phyloP scores from a whole-genome alignment of 2,797 vertebrate genomes.

The Lagocephalus sceleratus region DNA sequence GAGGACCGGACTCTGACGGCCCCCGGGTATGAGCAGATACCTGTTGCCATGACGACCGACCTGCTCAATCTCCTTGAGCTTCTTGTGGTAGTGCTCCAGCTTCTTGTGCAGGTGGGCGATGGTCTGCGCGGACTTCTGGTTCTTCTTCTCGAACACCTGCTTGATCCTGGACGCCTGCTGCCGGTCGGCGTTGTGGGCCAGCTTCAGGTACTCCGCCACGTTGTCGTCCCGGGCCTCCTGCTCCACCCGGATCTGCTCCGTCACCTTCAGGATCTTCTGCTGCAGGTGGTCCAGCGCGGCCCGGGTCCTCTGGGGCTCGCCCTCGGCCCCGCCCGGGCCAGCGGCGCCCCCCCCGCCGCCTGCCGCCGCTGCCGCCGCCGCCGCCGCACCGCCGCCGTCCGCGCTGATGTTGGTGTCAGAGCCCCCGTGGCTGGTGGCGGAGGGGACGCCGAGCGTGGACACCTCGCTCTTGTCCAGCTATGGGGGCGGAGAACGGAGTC shows the following conservation, averaged over 20 bases:
- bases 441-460: conserved; percentile 78
- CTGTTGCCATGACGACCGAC: conserved; percentile 16
- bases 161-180: conserved; percentile 97
- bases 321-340: conserved; percentile 64
- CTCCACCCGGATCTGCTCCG: conserved; percentile 96
- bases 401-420: conserved; percentile 87
- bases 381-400: conserved; percentile 74
- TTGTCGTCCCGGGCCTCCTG: conserved; percentile 97
- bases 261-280: conserved; percentile 98
- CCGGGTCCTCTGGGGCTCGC: conserved; percentile 88
- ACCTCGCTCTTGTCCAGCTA: conserved; percentile 95
- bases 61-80: conserved; percentile 95
- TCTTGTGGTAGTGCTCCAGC: conserved; percentile 94
- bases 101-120: conserved; percentile 98
- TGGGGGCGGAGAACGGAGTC: conserved; percentile 4
- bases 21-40: neutral
- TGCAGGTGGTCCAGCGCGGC: conserved; percentile 93
- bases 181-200: conserved; percentile 96
- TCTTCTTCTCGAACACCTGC: conserved; percentile 99
- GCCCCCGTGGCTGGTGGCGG: conserved; percentile 84
- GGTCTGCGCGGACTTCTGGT: conserved; percentile 97
- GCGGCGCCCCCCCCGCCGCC: too few species aligned
- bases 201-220: conserved; percentile 94
- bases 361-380: conserved; percentile 46
- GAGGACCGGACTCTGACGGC: too few species aligned